Conservation (phyloP, 2,113 vertebrate genomes). For the Muntiacus muntjak region DNA sequence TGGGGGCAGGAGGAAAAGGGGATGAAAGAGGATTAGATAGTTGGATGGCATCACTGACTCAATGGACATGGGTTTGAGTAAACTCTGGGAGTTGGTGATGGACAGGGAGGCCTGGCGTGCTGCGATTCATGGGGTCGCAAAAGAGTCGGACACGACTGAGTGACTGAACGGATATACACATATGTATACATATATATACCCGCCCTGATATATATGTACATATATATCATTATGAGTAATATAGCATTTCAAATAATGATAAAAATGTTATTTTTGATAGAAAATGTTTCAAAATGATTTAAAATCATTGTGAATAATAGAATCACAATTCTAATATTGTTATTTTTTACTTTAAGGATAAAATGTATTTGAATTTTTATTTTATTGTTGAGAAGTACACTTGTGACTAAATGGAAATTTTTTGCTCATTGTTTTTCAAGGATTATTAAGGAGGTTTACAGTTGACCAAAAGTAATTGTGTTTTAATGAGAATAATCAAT, state of each 20-base stretch:
- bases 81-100: too few species aligned
- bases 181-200: neutral
- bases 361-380: slow-evolving; percentile 20
- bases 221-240: neutral
- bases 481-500: slow-evolving; percentile 70
- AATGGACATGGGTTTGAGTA: too few species aligned
- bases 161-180: too few species aligned
- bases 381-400: neutral
- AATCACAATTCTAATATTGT: neutral
- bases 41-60: too few species aligned
- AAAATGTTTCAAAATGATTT: neutral
- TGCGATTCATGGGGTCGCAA: too few species aligned
- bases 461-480: slow-evolving; percentile 39
- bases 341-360: neutral
- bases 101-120: too few species aligned
- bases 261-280: neutral
- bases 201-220: neutral
- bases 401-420: neutral
- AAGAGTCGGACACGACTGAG: too few species aligned
- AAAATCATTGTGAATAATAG: neutral
- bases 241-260: neutral
- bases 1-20: too few species aligned
- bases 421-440: slow-evolving; percentile 6
- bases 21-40: too few species aligned
- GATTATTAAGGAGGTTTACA: slow-evolving; percentile 52